Conservation (phyloP, 2,888 invertebrate genomes). For the Platerodrilus igneus region DNA sequence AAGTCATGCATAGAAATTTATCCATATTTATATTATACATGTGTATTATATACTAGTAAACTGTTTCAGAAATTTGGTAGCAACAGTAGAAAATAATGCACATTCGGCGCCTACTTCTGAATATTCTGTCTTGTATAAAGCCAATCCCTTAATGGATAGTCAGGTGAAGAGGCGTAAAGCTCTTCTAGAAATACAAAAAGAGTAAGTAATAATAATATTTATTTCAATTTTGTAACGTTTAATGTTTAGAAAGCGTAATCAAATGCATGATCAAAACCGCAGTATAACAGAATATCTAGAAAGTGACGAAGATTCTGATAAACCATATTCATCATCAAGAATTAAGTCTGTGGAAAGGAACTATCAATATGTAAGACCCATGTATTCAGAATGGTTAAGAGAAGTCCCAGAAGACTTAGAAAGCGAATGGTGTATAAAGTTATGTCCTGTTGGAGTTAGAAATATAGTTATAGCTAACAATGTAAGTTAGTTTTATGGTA, state of each 20-base stretch:
- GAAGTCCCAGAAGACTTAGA: constrained; percentile 75
- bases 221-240: neutral
- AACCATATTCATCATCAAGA: no score
- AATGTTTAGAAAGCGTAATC: constrained; percentile 50
- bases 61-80: no score
- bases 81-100: no score
- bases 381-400: constrained; percentile 91
- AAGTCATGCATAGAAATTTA: no score
- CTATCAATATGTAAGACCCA: constrained; percentile 54
- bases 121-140: constrained; percentile 20
- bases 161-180: constrained; percentile 49
- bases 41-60: no score
- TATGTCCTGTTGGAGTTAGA: constrained; percentile 81
- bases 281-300: constrained; percentile 53
- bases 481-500: constrained; percentile 42
- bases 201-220: constrained; percentile 43
- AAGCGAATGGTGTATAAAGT: constrained; percentile 66
- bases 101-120: no score
- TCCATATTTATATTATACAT: no score
- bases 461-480: constrained; percentile 73
- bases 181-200: constrained; percentile 56
- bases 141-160: neutral
- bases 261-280: constrained; percentile 50
- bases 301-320: no score
- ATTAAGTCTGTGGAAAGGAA: no score